phyloP scores from a whole-genome alignment of 2,888 invertebrate genomes.

The Mythimna ferrago region DNA sequence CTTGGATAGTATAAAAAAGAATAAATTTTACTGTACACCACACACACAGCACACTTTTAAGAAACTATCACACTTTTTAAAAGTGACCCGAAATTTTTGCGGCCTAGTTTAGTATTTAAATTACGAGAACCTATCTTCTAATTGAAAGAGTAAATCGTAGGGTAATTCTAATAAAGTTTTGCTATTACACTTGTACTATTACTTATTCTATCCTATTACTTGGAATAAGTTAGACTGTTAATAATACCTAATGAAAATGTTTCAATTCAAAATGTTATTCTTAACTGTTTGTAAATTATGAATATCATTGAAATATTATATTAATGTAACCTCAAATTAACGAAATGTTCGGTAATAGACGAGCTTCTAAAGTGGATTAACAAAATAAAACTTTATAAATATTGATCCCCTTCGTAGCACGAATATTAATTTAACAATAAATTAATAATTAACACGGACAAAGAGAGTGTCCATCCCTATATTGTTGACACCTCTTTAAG shows the following conservation, averaged over 20 bases:
- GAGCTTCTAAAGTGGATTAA: not conserved
- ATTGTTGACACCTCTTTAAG: no score
- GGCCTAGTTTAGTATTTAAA: no score
- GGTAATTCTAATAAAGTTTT: not conserved
- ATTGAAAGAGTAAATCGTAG: not conserved
- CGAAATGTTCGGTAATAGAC: not conserved
- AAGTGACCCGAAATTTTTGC: no score
- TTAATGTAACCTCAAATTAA: not conserved
- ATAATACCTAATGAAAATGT: slow-evolving; percentile 1
- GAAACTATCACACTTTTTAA: no score
- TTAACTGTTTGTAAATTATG: slow-evolving; percentile 4
- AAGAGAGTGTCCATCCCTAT: no score
- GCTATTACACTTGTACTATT: not conserved
- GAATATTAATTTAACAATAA: no score
- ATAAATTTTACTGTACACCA: no score
- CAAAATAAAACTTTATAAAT: not conserved
- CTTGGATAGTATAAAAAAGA: no score
- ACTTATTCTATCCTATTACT: not conserved
- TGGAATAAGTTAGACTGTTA: not conserved
- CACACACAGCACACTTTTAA: no score
- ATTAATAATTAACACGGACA: no score
- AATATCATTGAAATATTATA: slow-evolving; percentile 8
- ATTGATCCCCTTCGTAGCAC: not conserved
- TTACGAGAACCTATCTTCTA: not conserved
- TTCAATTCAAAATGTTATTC: slow-evolving; percentile 7